These are phyloP conservation scores for Neofelis nebulosa DNA, from an alignment of 2,113 vertebrate genomes.

Conservation along the genomic window DNA sequence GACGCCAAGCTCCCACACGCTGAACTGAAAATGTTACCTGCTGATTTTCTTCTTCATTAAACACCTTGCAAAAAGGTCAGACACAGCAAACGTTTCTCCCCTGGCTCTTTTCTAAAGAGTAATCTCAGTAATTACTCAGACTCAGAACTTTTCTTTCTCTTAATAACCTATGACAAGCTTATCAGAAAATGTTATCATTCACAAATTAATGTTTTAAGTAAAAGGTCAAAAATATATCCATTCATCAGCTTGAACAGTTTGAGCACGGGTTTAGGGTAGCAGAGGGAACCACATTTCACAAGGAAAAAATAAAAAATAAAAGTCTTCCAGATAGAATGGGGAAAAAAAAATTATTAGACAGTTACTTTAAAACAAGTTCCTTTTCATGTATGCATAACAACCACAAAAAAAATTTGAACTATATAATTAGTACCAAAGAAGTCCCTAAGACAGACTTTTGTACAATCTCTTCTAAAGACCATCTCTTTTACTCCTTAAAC, in stretches of 20 bases:
- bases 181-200: background rate
- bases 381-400: background rate
- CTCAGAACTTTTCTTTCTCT: background rate
- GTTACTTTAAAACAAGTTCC: background rate
- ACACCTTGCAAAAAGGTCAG: background rate
- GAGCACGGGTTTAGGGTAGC: background rate
- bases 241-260: background rate
- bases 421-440: background rate
- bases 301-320: background rate
- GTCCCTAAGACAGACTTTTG: background rate
- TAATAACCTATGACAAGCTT: background rate
- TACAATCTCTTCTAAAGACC: background rate
- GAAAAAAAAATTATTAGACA: background rate
- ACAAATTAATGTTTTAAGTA: background rate
- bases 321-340: background rate
- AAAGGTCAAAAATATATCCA: constrained; percentile 10
- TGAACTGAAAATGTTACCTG: background rate
- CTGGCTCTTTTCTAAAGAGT: background rate
- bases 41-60: background rate
- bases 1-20: background rate
- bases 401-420: background rate
- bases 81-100: background rate
- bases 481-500: background rate
- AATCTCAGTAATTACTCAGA: background rate
- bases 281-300: constrained; percentile 16